Base-by-base conservation (phyloP, 2,888 invertebrate genomes). In the Cactoblastis cactorum region DNA sequence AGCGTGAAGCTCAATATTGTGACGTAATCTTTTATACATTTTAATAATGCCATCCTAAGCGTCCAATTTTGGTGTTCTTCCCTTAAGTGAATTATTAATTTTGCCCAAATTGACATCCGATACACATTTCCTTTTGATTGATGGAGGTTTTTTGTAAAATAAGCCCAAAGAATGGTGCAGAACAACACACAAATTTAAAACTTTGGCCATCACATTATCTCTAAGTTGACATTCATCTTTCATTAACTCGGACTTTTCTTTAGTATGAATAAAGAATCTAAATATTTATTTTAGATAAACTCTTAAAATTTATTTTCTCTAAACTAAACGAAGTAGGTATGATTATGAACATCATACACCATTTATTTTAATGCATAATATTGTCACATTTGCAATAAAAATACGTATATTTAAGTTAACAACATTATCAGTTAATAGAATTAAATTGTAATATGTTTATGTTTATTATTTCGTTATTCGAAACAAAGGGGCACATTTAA, bases 101-200 rank as follows among this genome's bases (percentile, higher is more conserved):
- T 59, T 52, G 50, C 45, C 53, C 49, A 62, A 61, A 64, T 63
- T 62, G 62, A 62, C 64, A 65, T 59, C 59, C 54, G 53, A 61
- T 65, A 59, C 61, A 52, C 57, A 63, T 62, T 59, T 62, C 58
- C 55, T 43, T 49, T 54, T 67, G 67, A 69, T 67, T 65, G 67
- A 71, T 66, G 67, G 57, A 51, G 52, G 53, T 61, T 69, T 65
- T 37, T 64, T 63, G 63, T 58, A 59, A 11, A 65, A 62, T 57
- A 47, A 51, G 49, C 52, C 53, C 60, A 52, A 56, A 58, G 54
- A 55, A 54, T 58, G 37, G n/a, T 37, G 47, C 35, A n/a, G 15
- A 37, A 28, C 43, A 38, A 48, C 37, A 37, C 37, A 15, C 24
- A 46, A 52, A 48, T 48, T 48, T 48, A 43, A 43, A 43, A 32